These are phyloP conservation scores for Asbolus verrucosus DNA, from an alignment of 1,140 invertebrate genomes.

Conservation along the genomic window DNA sequence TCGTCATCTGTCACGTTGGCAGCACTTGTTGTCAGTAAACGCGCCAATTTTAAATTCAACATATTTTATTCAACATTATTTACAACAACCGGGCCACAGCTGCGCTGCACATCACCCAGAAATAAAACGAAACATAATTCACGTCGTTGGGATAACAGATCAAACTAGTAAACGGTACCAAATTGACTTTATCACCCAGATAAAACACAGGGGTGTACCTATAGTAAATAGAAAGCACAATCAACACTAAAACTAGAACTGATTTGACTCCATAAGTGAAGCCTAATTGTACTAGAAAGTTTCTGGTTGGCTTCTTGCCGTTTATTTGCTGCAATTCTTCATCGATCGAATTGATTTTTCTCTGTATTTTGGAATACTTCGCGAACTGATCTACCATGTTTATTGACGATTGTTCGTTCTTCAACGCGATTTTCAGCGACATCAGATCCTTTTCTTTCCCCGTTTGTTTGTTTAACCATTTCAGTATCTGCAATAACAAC, in stretches of 20 bases:
- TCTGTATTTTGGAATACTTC: slow-evolving; percentile 61
- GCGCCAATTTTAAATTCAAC: too few species aligned
- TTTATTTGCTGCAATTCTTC: slow-evolving; percentile 49
- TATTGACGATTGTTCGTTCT: slow-evolving; percentile 53
- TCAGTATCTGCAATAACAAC: slow-evolving; percentile 53
- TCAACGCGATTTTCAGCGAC: slow-evolving; percentile 50
- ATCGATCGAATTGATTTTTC: slow-evolving; percentile 60
- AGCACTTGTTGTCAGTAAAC: slow-evolving; percentile 30
- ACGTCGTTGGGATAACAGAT: slow-evolving; percentile 61
- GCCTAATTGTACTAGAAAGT: slow-evolving; percentile 51
- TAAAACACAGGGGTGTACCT: slow-evolving; percentile 56
- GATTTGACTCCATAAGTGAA: slow-evolving; percentile 54
- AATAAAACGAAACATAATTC: slow-evolving; percentile 62
- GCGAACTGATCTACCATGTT: slow-evolving; percentile 60
- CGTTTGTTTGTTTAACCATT: slow-evolving; percentile 55
- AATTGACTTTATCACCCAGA: slow-evolving; percentile 56
- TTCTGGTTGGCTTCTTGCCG: slow-evolving; percentile 47
- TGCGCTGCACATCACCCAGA: slow-evolving; percentile 61
- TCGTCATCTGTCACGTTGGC: not conserved
- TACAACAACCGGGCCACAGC: slow-evolving; percentile 54
- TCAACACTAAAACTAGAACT: slow-evolving; percentile 49
- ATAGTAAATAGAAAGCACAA: slow-evolving; percentile 57
- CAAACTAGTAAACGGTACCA: slow-evolving; percentile 59
- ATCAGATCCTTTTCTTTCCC: slow-evolving; percentile 52
- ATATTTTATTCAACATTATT: too few species aligned